Conservation (phyloP, 2,113 vertebrate genomes). For the Corvus cornix region DNA sequence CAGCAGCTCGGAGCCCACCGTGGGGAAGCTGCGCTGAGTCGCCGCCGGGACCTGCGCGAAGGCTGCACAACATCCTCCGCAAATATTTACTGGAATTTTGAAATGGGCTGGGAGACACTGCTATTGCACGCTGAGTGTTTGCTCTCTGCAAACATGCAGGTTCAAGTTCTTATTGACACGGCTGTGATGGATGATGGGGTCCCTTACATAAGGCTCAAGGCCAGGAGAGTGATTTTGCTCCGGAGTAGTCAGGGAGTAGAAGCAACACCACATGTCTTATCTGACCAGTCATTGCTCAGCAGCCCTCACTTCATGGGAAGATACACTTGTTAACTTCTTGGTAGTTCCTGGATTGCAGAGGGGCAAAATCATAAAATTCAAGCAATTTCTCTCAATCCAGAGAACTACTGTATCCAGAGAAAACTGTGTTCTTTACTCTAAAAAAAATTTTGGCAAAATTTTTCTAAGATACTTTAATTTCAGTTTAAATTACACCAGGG, state of each 20-base stretch:
- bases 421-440: background rate
- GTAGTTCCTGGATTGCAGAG: background rate
- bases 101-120: background rate
- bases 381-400: background rate
- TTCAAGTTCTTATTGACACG: conserved; percentile 5
- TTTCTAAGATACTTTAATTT: background rate
- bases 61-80: background rate
- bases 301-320: background rate
- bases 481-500: background rate
- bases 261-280: background rate
- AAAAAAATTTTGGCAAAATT: rapidly evolving
- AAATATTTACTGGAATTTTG: conserved; percentile 32
- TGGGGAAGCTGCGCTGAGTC: background rate
- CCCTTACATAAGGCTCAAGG: background rate
- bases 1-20: background rate
- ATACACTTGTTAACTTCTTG: background rate
- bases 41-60: background rate
- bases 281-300: background rate
- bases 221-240: background rate
- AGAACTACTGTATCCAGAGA: background rate
- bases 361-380: background rate
- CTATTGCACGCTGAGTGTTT: background rate
- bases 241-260: rapidly evolving
- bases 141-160: conserved; percentile 10
- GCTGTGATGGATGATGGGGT: background rate